Evolutionary conservation across 2,888 invertebrate genomes (phyloP), one percentile per base, ranked within the genome.

Genomic region (Drosophila pseudotakahashii): DNA sequence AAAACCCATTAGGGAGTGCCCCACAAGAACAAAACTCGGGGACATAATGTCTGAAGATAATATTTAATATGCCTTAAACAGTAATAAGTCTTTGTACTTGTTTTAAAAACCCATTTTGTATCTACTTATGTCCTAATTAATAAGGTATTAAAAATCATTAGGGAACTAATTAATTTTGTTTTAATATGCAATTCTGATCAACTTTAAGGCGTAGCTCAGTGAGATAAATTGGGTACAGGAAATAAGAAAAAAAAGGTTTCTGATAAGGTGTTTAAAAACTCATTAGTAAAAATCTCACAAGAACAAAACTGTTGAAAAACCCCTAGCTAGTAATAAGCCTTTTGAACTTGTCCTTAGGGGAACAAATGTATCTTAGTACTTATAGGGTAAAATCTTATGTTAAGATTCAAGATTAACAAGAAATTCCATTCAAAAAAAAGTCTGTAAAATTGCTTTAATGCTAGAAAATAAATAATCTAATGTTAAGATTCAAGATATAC

Each of bases 101-200:
- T n/a, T 1, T n/a, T n/a, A n/a, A n/a, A 23, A 11, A 7, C 42
- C 5, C 2, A 16, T 10, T 16, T 42, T 10, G 19, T 41, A 10
- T 11, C 16, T 16, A 9, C 10, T 41, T 41, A 41, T 10, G 2
- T 41, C 2, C 4, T 41, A 4, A 41, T 14, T 19, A 41, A 5
- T 4, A 16, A 11, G 16, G 16, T 19, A 0, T 41, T 41, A 41
- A 6, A 2, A 11, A 10, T 41, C 1, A 1, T 41, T 10, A 16
- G 16, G 2, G 4, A 41, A 16, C 10, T 16, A 41, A 41, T 41
- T 19, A 42, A 6, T 42, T 19, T 19, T 19, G 16, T 10, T 42
- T 42, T 42, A 42, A 42, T 42, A 41, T 63, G 67, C 67, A 50
- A 36, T 67, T 41, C 19, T 14, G 52, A 63, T 66, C 36, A 66